Percentiles rank a stretch among this genome's conserved stretches.
phyloP scores from a whole-genome alignment of 2,888 invertebrate species.

The Ennomos erosarius region DNA sequence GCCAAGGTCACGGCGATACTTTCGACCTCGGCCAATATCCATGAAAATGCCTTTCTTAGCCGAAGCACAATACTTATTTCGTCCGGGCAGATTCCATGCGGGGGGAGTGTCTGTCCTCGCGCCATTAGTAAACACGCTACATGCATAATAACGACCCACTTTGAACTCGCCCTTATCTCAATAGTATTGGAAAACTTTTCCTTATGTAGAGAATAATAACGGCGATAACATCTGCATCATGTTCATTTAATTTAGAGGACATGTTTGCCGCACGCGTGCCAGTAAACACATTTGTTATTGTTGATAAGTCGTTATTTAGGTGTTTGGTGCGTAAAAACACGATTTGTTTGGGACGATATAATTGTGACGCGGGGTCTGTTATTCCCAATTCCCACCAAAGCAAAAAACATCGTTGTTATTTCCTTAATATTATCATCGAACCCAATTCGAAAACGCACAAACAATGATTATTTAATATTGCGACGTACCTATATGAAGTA shows the following conservation, averaged over 20 bases:
- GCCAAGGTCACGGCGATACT: constrained; percentile 43
- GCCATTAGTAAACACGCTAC: constrained; percentile 52
- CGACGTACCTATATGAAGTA: too few species aligned
- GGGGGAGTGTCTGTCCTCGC: constrained; percentile 46
- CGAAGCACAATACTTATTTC: constrained; percentile 51
- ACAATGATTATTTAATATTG: too few species aligned
- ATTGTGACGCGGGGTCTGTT: constrained; percentile 10
- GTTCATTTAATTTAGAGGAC: constrained; percentile 16
- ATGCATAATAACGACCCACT: constrained; percentile 57
- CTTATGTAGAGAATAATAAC: constrained; percentile 43
- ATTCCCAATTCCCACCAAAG: constrained; percentile 4
- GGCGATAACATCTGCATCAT: constrained; percentile 31
- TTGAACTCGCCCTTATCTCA: constrained; percentile 50
- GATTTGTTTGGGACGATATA: not conserved
- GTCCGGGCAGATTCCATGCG: constrained; percentile 48
- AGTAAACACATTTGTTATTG: constrained; percentile 22
- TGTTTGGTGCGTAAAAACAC: constrained; percentile 14
- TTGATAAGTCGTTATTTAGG: constrained; percentile 20
- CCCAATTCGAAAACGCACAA: not conserved
- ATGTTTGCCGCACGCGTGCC: constrained; percentile 20
- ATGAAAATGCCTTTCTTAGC: constrained; percentile 54
- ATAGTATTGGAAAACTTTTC: constrained; percentile 53
- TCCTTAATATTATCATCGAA: constrained; percentile 1
- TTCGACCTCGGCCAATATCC: constrained; percentile 44
- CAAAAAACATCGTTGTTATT: too few species aligned